A percentile compares a stretch with the other conserved stretches of the same genome.
Evolutionary conservation across 2,888 invertebrate genomes (phyloP).

Genomic region (Plagiodera versicolora): DNA sequence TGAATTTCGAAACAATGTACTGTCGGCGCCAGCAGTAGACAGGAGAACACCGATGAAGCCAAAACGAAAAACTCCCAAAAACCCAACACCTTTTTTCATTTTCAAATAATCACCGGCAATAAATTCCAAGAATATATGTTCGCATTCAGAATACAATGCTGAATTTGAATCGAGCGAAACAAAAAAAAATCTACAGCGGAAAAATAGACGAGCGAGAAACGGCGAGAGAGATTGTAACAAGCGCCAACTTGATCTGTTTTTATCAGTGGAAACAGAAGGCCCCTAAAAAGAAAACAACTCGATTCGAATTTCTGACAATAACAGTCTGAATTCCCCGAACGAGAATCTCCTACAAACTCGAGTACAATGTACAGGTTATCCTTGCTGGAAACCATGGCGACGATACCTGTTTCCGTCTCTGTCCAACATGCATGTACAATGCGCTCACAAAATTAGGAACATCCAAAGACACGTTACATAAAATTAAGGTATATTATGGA

Average conservation of each 20-base stretch:
- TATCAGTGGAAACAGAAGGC: conserved; percentile 33
- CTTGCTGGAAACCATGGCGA: conserved; percentile 39
- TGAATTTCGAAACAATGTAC: background rate
- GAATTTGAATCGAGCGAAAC: conserved; percentile 30
- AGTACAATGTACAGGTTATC: conserved; percentile 50
- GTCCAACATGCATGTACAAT: conserved; percentile 20
- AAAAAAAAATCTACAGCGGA: conserved; percentile 13
- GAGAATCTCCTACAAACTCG: conserved; percentile 54
- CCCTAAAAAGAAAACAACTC: conserved; percentile 44
- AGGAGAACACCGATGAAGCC: background rate
- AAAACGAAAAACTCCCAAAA: conserved; percentile 14
- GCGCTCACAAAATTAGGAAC: conserved; percentile 1
- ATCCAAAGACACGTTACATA: too few species aligned
- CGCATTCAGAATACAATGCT: conserved; percentile 29
- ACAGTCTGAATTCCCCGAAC: conserved; percentile 53
- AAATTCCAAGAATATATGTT: conserved; percentile 23
- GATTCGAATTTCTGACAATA: conserved; percentile 54
- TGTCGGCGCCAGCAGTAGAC: conserved; percentile 12
- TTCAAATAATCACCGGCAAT: conserved; percentile 16
- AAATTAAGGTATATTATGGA: too few species aligned
- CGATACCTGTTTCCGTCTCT: conserved; percentile 33
- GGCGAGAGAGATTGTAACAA: conserved; percentile 22
- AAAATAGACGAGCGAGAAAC: conserved; percentile 1
- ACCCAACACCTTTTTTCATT: conserved; percentile 18
- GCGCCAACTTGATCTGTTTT: conserved; percentile 37